Conservation (phyloP, 2,888 invertebrate genomes). For the Seira ritae region DNA sequence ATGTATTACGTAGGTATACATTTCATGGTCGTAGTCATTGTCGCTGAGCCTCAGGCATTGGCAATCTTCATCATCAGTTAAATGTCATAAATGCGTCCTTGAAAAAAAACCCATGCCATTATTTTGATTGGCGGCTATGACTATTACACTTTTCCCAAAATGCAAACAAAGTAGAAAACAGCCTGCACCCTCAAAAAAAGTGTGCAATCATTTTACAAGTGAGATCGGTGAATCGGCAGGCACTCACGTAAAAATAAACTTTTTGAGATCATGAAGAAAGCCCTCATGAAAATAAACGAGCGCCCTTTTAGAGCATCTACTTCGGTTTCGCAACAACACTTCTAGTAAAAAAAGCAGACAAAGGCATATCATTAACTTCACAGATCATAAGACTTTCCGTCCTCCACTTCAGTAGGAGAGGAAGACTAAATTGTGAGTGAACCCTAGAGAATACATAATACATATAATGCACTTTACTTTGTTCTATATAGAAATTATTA, state of each 20-base stretch:
- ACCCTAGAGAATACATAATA: no score
- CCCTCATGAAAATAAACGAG: constrained; percentile 7
- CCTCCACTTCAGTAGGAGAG: background rate
- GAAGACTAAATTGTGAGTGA: no score
- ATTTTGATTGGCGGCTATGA: constrained; percentile 18
- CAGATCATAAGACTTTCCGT: constrained; percentile 4
- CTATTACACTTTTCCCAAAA: background rate
- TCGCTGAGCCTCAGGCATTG: background rate
- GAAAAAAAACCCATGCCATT: constrained; percentile 23
- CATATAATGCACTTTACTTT: no score
- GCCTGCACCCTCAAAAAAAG: background rate
- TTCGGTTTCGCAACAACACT: background rate
- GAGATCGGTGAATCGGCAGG: no score
- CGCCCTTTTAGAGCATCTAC: background rate
- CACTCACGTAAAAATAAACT: constrained; percentile 5
- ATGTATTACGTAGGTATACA: no score
- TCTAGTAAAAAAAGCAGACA: background rate
- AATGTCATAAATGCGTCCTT: constrained; percentile 24
- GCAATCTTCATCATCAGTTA: background rate
- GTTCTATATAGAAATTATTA: no score
- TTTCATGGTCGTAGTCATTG: no score
- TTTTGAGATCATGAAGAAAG: background rate
- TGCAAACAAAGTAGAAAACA: background rate
- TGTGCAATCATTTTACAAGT: background rate
- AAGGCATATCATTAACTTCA: constrained; percentile 9